Percentiles rank a stretch among this genome's conserved stretches.
phyloP scores from a whole-genome alignment of 2,888 invertebrate species.

The Cerastis leucographa region DNA sequence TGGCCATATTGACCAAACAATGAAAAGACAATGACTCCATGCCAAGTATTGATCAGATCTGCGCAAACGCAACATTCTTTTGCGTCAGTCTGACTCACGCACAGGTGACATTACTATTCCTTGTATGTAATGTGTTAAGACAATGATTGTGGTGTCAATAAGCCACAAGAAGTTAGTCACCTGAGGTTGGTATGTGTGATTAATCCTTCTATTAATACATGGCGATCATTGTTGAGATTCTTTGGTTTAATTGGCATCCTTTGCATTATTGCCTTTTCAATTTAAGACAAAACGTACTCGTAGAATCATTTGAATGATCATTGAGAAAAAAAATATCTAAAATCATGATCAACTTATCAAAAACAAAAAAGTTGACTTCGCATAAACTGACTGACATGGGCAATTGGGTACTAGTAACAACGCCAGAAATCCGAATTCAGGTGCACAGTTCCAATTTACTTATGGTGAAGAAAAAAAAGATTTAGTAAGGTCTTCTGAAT shows the following conservation, averaged over 20 bases:
- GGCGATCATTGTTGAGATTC: slow-evolving; percentile 3
- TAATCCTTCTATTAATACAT: slow-evolving; percentile 4
- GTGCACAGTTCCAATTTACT: background rate
- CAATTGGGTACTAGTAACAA: background rate
- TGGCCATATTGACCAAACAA: slow-evolving; percentile 7
- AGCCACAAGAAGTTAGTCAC: slow-evolving; percentile 40
- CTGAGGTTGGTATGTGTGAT: slow-evolving; percentile 1
- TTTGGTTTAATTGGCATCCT: background rate
- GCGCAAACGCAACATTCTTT: slow-evolving; percentile 45
- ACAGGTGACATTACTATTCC: slow-evolving; percentile 61
- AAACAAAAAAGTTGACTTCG: background rate
- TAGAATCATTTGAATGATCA: background rate
- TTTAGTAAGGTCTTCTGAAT: background rate
- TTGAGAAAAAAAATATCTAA: background rate
- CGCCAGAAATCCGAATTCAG: background rate
- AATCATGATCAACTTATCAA: background rate
- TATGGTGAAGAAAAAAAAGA: background rate
- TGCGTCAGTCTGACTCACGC: slow-evolving; percentile 59
- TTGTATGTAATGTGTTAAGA: slow-evolving; percentile 32
- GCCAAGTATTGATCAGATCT: slow-evolving; percentile 31
- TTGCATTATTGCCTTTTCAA: background rate
- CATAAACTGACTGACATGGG: background rate
- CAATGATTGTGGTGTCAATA: slow-evolving; percentile 43
- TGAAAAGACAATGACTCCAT: slow-evolving; percentile 16
- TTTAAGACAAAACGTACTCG: background rate